These are phyloP conservation scores for Sula dactylatra DNA, from an alignment of 2,113 vertebrate genomes.

Conservation along the genomic window DNA sequence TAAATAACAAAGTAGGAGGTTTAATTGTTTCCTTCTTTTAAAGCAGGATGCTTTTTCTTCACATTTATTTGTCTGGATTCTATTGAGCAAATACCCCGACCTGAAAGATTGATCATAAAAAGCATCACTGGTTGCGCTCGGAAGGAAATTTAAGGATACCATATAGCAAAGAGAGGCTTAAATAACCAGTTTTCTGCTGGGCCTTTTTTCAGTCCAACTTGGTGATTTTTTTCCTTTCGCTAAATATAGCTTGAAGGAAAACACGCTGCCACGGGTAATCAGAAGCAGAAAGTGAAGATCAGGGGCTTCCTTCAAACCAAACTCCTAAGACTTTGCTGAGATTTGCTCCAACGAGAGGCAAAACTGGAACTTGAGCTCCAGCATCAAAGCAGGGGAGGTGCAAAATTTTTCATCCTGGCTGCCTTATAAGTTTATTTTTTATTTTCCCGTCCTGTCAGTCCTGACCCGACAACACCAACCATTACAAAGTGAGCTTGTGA, in stretches of 20 bases:
- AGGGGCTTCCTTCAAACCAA: background rate
- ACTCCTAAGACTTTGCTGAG: background rate
- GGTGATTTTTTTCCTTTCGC: background rate
- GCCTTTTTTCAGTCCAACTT: constrained; percentile 40
- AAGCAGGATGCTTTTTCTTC: constrained; percentile 60
- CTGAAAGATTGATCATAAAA: constrained; percentile 54
- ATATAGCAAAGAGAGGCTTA: constrained; percentile 30
- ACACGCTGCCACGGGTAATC: background rate
- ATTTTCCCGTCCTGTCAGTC: background rate
- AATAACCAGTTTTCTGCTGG: constrained; percentile 24
- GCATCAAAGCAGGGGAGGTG: background rate
- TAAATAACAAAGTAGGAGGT: constrained; percentile 73
- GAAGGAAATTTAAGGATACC: constrained; percentile 57
- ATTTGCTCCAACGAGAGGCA: background rate
- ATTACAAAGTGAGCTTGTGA: fast-evolving
- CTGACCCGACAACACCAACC: background rate
- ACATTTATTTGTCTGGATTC: constrained; percentile 49
- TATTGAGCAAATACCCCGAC: constrained; percentile 54
- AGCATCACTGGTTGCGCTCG: constrained; percentile 45
- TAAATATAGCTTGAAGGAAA: constrained; percentile 26
- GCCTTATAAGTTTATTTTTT: background rate
- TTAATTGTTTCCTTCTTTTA: constrained; percentile 70
- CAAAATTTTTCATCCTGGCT: background rate
- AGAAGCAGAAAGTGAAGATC: constrained; percentile 22
- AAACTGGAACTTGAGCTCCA: background rate